Base-by-base conservation (phyloP, 1,140 invertebrate species). In the Zaprionus taronus region DNA sequence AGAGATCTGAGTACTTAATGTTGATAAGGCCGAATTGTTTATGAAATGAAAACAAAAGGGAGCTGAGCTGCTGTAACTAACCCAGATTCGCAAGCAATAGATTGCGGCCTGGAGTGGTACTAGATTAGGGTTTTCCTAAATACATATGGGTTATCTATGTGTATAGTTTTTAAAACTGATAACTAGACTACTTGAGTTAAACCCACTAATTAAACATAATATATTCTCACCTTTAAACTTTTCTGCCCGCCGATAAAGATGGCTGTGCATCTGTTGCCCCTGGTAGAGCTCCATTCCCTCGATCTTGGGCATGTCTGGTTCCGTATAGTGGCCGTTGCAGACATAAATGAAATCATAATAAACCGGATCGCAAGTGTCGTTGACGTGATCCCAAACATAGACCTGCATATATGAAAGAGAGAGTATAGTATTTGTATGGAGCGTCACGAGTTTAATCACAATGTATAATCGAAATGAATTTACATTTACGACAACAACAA, bases 261-360 rank as follows among this genome's bases (percentile, higher is more conserved):
- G 97, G 89, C 97, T 98, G 93, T 99, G 98, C 63, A 97, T 81
- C 78, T 95, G 93, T 38, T 94, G 69, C 78, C 97, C 97, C 91
- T 95, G 73, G 81, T 97, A 98, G n/a, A 94, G 81, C 7, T 95
- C 94, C 9, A 95, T 91, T 14, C 96, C 96, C 75, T 94, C 93
- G 76, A 97, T 92, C 14, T 86, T 83, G 12, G 96, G 95, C 71
- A 95, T 84, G 68, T 94, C 94, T 0, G 96, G 95, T 56, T 96
- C 95, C 76, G 96, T 96, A 73, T 96, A 96, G 91, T 97, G 96
- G 0, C 97, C 97, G 90, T 97, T 98, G 92, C 97, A 98, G 5
- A 98, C 95, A 92, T 98, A 96, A 17, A 98, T 94, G 55, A 95
- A 96, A 93, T 98, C 97, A 90, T 96, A 97, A 51, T 95, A 94